Evolutionary conservation across 2,888 invertebrate genomes (phyloP), one percentile per base, ranked within the genome.

Genomic region (Megamerina dolium): DNA sequence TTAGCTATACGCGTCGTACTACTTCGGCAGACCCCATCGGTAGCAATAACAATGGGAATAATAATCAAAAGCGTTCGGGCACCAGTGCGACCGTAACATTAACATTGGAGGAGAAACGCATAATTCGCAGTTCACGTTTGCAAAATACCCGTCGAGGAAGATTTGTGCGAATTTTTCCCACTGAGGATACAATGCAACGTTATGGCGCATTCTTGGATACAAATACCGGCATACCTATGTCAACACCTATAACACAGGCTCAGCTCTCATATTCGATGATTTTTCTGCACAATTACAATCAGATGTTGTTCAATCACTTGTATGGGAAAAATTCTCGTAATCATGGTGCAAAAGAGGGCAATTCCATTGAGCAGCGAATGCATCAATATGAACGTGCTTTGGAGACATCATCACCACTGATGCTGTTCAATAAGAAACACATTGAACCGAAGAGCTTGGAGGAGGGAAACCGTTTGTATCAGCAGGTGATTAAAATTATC

Each of bases 161-260:
- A 21, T 94, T 87, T 73, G 87, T 93, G 9, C 73, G 92, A 36
- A 89, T 94, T 57, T 94, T 92, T 72, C 94, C 94, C 16, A 85
- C 89, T 17, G 80, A 84, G 49, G 90, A 91, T 68, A 85, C 88
- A 16, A 92, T 92, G 90, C 78, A 81, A 64, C 81, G 83, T 63
- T 89, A 88, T 66, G 81, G 85, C 12, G 80, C 81, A 59, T 88
- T 86, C 62, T 73, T 88, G 35, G 87, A 88, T 73, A 76, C 85
- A 0, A 74, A 79, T 36, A 81, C 83, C 18, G 88, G 88, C 39
- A 79, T 87, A 56, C 87, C 87, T 1, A 76, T 85, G 33, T 80
- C 81, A 41, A 82, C 82, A 4, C 75, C 78, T 26, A 75, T 76
- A 3, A 66, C 77, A 18, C 76, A 74, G 67, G 78, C 77, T 57